Conservation (phyloP, 2,888 invertebrate genomes). For the Eupithecia tripunctaria region DNA sequence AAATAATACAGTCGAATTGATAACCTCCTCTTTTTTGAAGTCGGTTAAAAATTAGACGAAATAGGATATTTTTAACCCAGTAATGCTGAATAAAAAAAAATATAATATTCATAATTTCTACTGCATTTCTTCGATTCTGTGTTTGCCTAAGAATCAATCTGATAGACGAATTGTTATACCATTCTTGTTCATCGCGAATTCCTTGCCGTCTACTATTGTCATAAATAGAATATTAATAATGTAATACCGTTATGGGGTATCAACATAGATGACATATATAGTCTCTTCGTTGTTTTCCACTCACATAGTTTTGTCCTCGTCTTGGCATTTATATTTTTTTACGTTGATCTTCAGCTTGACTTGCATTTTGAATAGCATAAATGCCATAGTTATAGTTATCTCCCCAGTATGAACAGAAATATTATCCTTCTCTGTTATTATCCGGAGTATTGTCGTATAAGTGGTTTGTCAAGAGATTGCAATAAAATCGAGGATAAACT, state of each 20-base stretch:
- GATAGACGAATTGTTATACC: slow-evolving; percentile 7
- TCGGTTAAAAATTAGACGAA: too few species aligned
- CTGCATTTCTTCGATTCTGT: not conserved
- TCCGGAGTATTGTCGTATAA: not conserved
- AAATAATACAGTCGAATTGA: too few species aligned
- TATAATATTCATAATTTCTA: not conserved
- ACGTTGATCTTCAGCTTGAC: slow-evolving; percentile 28
- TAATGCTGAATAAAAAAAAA: too few species aligned
- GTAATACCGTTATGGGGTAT: slow-evolving; percentile 13
- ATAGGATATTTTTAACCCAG: too few species aligned
- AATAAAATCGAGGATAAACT: not conserved
- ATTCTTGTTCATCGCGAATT: slow-evolving; percentile 22
- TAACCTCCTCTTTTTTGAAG: too few species aligned
- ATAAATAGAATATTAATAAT: not conserved
- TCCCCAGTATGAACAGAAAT: not conserved
- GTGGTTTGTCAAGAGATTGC: not conserved
- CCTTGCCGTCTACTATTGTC: slow-evolving; percentile 12
- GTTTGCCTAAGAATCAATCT: slow-evolving; percentile 1
- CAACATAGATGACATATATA: not conserved
- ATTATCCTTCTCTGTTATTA: not conserved
- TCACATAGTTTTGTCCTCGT: slow-evolving; percentile 23
- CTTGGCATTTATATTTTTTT: slow-evolving; percentile 38
- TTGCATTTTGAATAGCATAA: slow-evolving; percentile 3
- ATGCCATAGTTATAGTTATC: not conserved
- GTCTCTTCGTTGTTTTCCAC: slow-evolving; percentile 36